These are phyloP conservation scores for Ceramica pisi DNA, from an alignment of 2,888 invertebrate genomes.

Conservation along the genomic window DNA sequence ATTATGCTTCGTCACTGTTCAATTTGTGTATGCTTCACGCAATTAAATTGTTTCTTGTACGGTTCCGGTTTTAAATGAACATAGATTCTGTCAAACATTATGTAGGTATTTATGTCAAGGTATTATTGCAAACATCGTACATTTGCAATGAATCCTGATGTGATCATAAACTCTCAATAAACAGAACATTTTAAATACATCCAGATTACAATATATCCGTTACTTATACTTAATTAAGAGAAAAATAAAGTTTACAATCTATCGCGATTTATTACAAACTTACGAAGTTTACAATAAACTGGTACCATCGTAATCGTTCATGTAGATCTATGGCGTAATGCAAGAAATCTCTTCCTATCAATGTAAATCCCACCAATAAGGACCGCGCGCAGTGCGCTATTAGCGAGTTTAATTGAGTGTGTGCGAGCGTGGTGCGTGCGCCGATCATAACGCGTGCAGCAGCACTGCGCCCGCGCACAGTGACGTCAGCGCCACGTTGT, in stretches of 20 bases:
- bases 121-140: not conserved
- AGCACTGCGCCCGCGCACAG: conserved; percentile 66
- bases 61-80: not conserved
- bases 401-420: conserved; percentile 71
- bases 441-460: conserved; percentile 71
- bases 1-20: not conserved
- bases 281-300: not conserved
- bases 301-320: not conserved
- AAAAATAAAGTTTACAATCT: not conserved
- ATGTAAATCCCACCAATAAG: not conserved
- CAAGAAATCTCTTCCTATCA: not conserved
- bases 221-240: too few relatives aligned
- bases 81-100: too few relatives aligned
- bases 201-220: not conserved
- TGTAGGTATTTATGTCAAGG: not conserved
- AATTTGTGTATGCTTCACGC: not conserved
- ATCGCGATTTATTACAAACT: not conserved
- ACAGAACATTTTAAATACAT: not conserved
- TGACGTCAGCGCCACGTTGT: conserved; percentile 63
- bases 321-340: not conserved
- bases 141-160: not conserved
- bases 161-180: not conserved
- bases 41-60: not conserved
- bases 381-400: conserved; percentile 63
- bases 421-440: conserved; percentile 48